phyloP scores from a whole-genome alignment of 1,140 invertebrate species.

The Aphaenogaster floridana region DNA sequence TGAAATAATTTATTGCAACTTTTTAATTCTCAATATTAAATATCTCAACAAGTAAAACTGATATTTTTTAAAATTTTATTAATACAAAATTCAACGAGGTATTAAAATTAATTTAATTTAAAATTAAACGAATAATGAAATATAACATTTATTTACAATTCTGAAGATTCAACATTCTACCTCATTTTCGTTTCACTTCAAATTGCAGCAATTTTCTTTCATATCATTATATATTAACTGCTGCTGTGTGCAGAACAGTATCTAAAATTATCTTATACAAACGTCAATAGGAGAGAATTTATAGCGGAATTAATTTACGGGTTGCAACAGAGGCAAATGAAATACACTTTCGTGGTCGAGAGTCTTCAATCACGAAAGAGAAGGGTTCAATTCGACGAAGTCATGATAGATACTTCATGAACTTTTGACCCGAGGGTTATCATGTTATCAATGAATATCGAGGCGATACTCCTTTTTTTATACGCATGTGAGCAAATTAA shows the following conservation, averaged over 20 bases:
- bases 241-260: background rate
- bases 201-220: background rate
- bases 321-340: constrained; percentile 24
- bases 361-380: background rate
- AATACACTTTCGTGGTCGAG: constrained; percentile 18
- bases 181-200: constrained; percentile 20
- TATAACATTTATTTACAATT: background rate
- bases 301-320: constrained; percentile 18
- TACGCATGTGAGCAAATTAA: background rate
- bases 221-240: background rate
- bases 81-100: background rate
- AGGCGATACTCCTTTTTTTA: background rate
- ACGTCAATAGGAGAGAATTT: constrained; percentile 14
- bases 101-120: background rate
- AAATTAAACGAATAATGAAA: constrained; percentile 11
- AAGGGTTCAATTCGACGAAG: constrained; percentile 16
- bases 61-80: background rate
- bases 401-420: constrained; percentile 6
- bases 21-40: constrained; percentile 1
- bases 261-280: constrained; percentile 38
- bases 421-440: constrained; percentile 28
- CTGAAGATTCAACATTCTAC: constrained; percentile 2
- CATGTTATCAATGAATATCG: constrained; percentile 12
- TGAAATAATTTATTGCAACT: background rate
- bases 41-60: background rate